A percentile compares a stretch with the other conserved stretches of the same genome.
Conservation (phyloP, 1,140 invertebrate genomes). For the Musca vetustissima region DNA sequence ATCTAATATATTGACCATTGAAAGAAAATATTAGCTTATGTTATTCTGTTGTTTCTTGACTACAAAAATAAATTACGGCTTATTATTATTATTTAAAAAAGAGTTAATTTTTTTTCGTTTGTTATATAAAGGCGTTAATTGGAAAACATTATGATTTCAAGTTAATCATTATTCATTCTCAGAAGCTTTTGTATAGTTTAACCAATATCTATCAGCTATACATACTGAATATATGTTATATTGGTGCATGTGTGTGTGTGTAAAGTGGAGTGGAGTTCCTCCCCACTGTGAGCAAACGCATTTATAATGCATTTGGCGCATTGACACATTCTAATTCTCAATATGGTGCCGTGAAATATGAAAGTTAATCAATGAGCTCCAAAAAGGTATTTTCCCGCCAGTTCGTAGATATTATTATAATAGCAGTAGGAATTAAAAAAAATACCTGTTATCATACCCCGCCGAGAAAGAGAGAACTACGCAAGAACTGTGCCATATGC, state of each 20-base stretch:
- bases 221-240: neutral
- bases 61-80: slow-evolving; percentile 5
- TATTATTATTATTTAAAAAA: slow-evolving; percentile 4
- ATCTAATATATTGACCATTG: too few species aligned
- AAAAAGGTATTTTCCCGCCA: too few species aligned
- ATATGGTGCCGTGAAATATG: neutral
- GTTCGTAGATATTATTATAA: too few species aligned
- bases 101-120: slow-evolving; percentile 1
- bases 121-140: slow-evolving; percentile 19
- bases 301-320: slow-evolving; percentile 22
- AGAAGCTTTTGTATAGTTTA: neutral
- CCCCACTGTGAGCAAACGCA: slow-evolving; percentile 20
- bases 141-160: slow-evolving; percentile 16
- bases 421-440: too few species aligned
- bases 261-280: neutral
- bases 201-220: neutral
- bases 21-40: too few species aligned
- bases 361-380: too few species aligned
- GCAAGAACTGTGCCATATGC: too few species aligned
- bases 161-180: slow-evolving; percentile 1
- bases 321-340: slow-evolving; percentile 20
- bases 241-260: neutral
- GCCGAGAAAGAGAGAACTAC: too few species aligned
- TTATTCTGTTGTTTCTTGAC: too few species aligned
- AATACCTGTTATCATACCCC: too few species aligned